phyloP scores from a whole-genome alignment of 2,797 vertebrate genomes.

The Tarsius wallacei region DNA sequence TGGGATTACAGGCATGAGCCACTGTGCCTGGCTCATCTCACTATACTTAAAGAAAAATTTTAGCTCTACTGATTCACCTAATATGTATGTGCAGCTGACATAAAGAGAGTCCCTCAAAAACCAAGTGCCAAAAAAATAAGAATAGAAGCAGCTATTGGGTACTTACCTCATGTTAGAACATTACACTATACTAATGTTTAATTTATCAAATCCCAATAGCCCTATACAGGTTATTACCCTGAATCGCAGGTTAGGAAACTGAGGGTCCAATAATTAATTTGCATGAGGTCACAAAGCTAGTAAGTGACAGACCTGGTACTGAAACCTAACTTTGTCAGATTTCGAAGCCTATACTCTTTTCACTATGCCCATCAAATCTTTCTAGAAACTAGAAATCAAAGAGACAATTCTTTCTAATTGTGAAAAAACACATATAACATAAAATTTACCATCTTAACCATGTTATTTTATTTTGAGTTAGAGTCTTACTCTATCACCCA shows the following conservation, averaged over 20 bases:
- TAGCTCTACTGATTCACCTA: background rate
- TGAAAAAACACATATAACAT: too few relatives aligned
- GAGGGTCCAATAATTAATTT: constrained; percentile 14
- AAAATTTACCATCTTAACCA: background rate
- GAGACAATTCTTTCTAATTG: background rate
- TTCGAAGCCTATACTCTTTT: constrained; percentile 33
- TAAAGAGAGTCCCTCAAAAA: background rate
- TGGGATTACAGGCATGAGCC: too few relatives aligned
- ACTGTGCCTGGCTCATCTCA: background rate
- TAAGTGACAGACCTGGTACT: background rate
- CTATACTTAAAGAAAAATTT: constrained; percentile 7
- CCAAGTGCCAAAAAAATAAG: background rate
- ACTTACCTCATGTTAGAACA: background rate
- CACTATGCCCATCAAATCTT: background rate
- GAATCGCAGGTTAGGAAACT: constrained; percentile 58
- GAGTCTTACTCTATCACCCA: background rate
- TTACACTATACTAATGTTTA: background rate
- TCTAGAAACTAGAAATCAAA: constrained; percentile 18
- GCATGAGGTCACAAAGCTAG: constrained; percentile 35
- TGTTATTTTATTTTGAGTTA: background rate
- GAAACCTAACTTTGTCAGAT: background rate
- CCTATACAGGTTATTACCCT: background rate
- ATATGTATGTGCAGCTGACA: background rate
- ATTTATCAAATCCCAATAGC: background rate
- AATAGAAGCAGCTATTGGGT: background rate